phyloP scores from a whole-genome alignment of 2,888 invertebrate species.

The Xestia c-nigrum region DNA sequence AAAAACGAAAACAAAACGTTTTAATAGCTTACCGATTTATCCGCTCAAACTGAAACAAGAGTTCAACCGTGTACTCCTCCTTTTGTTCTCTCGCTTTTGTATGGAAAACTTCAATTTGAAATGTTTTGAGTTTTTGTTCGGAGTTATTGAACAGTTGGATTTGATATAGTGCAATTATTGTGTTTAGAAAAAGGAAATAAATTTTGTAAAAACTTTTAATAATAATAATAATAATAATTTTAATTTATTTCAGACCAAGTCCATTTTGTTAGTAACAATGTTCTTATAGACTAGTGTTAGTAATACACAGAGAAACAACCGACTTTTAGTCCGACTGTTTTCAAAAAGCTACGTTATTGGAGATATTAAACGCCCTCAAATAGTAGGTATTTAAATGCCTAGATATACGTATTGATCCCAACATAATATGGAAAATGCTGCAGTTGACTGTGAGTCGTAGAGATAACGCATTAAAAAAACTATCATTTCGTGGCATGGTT shows the following conservation, averaged over 20 bases:
- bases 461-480: background rate
- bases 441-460: background rate
- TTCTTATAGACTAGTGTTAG: no score
- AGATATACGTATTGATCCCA: background rate
- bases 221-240: no score
- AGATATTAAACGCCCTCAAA: background rate
- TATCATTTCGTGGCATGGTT: background rate
- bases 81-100: conserved; percentile 35
- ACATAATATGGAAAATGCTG: background rate
- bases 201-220: background rate
- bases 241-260: no score
- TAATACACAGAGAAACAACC: no score
- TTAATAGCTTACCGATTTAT: conserved; percentile 17
- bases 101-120: conserved; percentile 23
- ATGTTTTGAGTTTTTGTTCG: conserved; percentile 26
- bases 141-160: conserved; percentile 9
- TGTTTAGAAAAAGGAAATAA: background rate
- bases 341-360: background rate
- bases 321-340: background rate
- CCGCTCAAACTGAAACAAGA: conserved; percentile 16
- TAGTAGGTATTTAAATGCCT: background rate
- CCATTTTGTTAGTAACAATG: no score
- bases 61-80: conserved; percentile 12
- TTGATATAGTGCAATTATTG: background rate
- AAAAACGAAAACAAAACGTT: conserved; percentile 18